Evolutionary conservation across 1,140 invertebrate species (phyloP).

Genomic region (Halictus rubicundus): DNA sequence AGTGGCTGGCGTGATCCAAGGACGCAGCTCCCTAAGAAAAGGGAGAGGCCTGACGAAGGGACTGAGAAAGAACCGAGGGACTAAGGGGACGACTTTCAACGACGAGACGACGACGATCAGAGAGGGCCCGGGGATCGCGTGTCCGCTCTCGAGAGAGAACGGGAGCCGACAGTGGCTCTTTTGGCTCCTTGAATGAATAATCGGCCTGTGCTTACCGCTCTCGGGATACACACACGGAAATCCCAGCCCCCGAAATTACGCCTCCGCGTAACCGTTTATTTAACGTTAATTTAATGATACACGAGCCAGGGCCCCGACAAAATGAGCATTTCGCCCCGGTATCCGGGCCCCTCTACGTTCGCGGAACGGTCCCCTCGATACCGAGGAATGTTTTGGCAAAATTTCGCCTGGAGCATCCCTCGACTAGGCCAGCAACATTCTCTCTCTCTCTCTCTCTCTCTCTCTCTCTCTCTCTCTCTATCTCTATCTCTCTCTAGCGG

Average conservation of each 20-base stretch:
- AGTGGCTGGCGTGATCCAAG: constrained; percentile 69
- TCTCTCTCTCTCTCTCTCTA: too few species aligned
- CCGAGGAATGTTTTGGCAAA: constrained; percentile 36
- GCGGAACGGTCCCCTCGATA: constrained; percentile 59
- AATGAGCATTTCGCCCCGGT: constrained; percentile 35
- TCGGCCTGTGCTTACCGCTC: constrained; percentile 67
- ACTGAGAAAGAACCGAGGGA: too few species aligned
- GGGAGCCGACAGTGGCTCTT: constrained; percentile 75
- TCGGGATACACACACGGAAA: constrained; percentile 54
- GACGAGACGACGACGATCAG: neutral
- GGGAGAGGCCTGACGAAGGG: constrained; percentile 20
- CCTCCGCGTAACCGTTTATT: constrained; percentile 75
- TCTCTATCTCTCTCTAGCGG: too few species aligned
- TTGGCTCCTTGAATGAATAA: constrained; percentile 73
- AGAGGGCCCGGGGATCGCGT: constrained; percentile 71
- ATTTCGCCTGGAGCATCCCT: neutral
- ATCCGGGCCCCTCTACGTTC: constrained; percentile 41
- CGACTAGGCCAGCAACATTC: neutral
- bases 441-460: too few species aligned
- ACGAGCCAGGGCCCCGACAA: constrained; percentile 38
- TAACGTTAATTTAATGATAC: constrained; percentile 77
- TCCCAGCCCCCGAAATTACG: constrained; percentile 58
- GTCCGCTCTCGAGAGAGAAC: constrained; percentile 66
- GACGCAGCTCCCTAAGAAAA: constrained; percentile 53
- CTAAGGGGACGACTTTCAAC: too few species aligned